Base-by-base conservation (phyloP, 2,888 invertebrate genomes). In the Petrolisthes manimaculis region DNA sequence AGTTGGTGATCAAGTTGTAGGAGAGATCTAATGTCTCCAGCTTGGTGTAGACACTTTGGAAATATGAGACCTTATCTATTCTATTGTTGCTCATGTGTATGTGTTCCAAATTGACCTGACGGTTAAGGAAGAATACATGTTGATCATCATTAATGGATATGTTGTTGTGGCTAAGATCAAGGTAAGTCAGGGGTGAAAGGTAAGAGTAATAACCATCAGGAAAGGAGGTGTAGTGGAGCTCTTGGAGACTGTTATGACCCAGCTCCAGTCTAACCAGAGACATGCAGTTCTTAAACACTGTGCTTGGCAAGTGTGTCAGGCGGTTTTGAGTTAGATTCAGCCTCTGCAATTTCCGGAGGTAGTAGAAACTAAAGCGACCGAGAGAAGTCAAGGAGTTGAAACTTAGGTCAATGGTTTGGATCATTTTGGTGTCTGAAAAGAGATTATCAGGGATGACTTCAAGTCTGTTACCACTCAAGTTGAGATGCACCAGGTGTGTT, bases 81-180 rank as follows among this genome's bases (percentile, higher is more conserved):
- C 83, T 86, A 54, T 89, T 89, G 37, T 86, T 85, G 12, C 69
- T 86, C 82, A 89, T 14, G 3, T 55, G 5, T 5, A 89, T 12
- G 21, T 78, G 53, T 24, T 83, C 53, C n/a, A 89, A 55, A 4
- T 78, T 83, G 9, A 8, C n/a, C 54, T 85, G 89, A 12, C 18
- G 18, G 37, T 71, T 6, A 61, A 12, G 18, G 61, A 18, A 61
- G 61, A 9, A 61, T 18, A 75, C 21, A n/a, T 0, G 18, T 0
- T n/a, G 14, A 37, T 24, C 14, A 8, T 54, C 54, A 24, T 3
- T 12, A 24, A 61, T 80, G 18, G 71, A 21, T 21, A 88, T 81
- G 61, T 88, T 84, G 53, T 88, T 88, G 67, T 81, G n/a, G 37
- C 84, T 84, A 8, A 88, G 74, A 75, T 88, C 88, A 24, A 88